Conservation (phyloP, 2,888 invertebrate species). For the Hedychridium roseum region DNA sequence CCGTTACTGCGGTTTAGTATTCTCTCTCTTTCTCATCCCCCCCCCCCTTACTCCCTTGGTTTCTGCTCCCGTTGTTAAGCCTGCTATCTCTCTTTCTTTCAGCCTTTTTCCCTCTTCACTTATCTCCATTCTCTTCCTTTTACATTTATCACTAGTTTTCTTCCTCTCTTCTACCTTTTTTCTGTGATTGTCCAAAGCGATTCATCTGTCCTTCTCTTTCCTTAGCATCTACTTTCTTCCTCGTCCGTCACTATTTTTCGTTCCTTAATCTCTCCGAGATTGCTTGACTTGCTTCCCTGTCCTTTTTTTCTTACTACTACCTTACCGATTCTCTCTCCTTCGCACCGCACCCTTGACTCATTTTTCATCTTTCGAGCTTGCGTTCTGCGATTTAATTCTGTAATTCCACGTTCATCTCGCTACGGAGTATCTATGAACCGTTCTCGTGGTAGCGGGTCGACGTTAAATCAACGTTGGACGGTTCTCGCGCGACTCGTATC, state of each 20-base stretch:
- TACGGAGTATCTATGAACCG: slow-evolving; percentile 5
- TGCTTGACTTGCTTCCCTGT: too few relatives aligned
- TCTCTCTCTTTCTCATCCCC: too few relatives aligned
- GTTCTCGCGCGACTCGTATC: slow-evolving; percentile 7
- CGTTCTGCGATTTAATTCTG: too few relatives aligned
- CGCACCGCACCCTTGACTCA: slow-evolving; percentile 14
- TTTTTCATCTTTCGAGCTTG: too few relatives aligned
- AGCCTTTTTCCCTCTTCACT: slow-evolving; percentile 5
- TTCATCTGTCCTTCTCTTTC: too few relatives aligned
- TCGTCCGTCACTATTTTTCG: too few relatives aligned
- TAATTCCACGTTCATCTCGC: slow-evolving; percentile 4
- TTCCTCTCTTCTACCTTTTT: too few relatives aligned
- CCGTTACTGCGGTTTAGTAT: too few relatives aligned
- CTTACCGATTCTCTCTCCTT: slow-evolving; percentile 3
- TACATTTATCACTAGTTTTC: not conserved
- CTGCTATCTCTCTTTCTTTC: slow-evolving; percentile 5
- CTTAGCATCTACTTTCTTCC: too few relatives aligned
- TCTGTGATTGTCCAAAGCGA: too few relatives aligned
- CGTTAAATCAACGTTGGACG: slow-evolving; percentile 37
- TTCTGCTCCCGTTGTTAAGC: not conserved
- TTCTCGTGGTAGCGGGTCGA: slow-evolving; percentile 13
- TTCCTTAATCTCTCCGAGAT: too few relatives aligned
- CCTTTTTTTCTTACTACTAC: too few relatives aligned
- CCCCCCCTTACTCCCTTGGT: not conserved
- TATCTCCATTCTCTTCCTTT: not conserved